Base-by-base conservation (phyloP, 2,888 invertebrate genomes). In the Gasteruption jaculator region DNA sequence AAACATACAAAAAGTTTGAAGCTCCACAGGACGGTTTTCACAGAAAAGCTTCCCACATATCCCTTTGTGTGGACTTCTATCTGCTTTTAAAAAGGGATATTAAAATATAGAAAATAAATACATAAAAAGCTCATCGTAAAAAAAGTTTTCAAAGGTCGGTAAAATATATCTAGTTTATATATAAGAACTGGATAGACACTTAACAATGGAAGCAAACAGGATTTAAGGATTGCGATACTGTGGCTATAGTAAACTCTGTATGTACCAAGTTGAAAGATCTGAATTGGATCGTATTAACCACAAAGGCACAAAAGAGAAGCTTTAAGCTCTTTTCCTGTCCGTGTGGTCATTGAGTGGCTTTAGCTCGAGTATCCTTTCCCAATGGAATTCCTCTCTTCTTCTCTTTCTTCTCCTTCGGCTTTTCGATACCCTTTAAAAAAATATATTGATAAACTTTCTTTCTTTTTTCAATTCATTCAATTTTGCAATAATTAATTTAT, bases 271-370 rank as follows among this genome's bases (percentile, higher is more conserved):
- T 38, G 43, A 40, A 35, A 45, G 43, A 54, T 49, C 50, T 54
- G 58, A 63, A 63, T 61, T 63, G 61, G 53, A 63, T 60, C 56
- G 60, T 51, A 61, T 61, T 57, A 59, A 43, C 52, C 52, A 52
- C 55, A 57, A 57, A 53, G 39, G 53, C 45, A 56, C 53, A 57
- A 50, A 53, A 49, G 49, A 41, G 37, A 32, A 49, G 47, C 45
- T 51, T 53, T 50, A 44, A 49, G 51, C 50, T n/a, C n/a, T 51
- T 47, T 45, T 48, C 45, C 49, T 48, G 42, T 47, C 44, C 47
- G 24, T 39, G 34, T 38, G 41, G 44, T 29, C 44, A 46, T 53
- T 46, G 48, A 49, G 49, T 52, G 50, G 53, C 51, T 52, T 50
- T 44, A 46, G 41, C 27, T 43, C 46, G 34, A 38, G 44, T 33